Percentiles rank a stretch among this genome's conserved stretches.
phyloP scores from a whole-genome alignment of 2,888 invertebrate species.

The Eumerus sabulonum region DNA sequence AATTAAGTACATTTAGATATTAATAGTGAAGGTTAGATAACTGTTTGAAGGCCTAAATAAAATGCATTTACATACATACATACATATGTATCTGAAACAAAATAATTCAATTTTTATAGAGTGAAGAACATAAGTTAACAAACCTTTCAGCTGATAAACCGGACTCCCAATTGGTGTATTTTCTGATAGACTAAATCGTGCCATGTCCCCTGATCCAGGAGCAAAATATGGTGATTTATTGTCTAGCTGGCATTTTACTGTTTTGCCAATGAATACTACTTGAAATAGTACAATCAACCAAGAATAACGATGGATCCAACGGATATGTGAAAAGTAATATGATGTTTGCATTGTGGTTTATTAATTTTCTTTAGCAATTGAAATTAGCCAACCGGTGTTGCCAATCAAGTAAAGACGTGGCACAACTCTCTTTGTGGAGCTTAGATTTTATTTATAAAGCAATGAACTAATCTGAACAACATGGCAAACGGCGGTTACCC shows the following conservation, averaged over 20 bases:
- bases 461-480: too few relatives aligned
- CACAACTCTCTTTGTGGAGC: too few relatives aligned
- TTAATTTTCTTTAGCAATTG: slow-evolving; percentile 42
- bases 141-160: slow-evolving; percentile 87
- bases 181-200: slow-evolving; percentile 86
- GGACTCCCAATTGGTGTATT: slow-evolving; percentile 87
- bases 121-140: slow-evolving; percentile 66
- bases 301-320: slow-evolving; percentile 50
- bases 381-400: slow-evolving; percentile 63
- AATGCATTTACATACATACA: too few relatives aligned
- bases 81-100: too few relatives aligned
- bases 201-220: slow-evolving; percentile 87
- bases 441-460: too few relatives aligned
- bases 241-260: slow-evolving; percentile 80
- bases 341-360: slow-evolving; percentile 62
- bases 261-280: slow-evolving; percentile 72
- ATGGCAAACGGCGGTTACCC: slow-evolving; percentile 28
- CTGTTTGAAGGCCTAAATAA: too few relatives aligned
- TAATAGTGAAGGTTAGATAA: too few relatives aligned
- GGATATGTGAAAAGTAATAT: slow-evolving; percentile 31
- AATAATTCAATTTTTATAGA: too few relatives aligned
- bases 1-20: too few relatives aligned
- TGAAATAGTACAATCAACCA: slow-evolving; percentile 73
- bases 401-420: slow-evolving; percentile 26
- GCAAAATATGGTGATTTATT: slow-evolving; percentile 88